These are phyloP conservation scores for Chauna torquata DNA, from an alignment of 2,113 vertebrate genomes.

Conservation along the genomic window DNA sequence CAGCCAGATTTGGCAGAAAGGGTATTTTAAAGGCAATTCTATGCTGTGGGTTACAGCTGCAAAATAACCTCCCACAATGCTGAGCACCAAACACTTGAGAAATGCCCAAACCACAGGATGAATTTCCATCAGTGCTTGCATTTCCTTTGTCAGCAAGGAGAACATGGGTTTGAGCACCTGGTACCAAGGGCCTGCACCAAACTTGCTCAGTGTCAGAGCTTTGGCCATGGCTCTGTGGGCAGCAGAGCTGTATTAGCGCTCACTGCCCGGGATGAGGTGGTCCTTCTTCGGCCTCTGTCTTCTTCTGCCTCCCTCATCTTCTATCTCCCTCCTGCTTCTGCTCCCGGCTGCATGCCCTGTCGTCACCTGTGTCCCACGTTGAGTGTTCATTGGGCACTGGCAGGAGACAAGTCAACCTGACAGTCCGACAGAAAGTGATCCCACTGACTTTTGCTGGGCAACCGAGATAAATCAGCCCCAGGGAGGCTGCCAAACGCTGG, in stretches of 20 bases:
- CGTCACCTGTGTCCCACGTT: background rate
- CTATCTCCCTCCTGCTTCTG: background rate
- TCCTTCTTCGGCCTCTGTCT: background rate
- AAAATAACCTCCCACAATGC: background rate
- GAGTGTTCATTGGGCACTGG: background rate
- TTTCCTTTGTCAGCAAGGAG: background rate
- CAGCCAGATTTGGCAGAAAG: background rate
- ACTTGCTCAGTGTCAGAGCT: background rate
- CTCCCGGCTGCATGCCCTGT: background rate
- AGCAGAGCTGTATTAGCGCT: background rate
- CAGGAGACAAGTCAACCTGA: background rate
- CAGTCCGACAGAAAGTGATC: background rate
- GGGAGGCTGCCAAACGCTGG: background rate
- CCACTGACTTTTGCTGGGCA: background rate
- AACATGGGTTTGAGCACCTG: background rate
- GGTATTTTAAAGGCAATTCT: background rate
- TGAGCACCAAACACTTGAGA: background rate
- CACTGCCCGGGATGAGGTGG: accelerated
- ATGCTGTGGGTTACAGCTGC: background rate
- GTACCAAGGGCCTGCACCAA: background rate
- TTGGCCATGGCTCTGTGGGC: background rate
- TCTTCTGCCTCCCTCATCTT: background rate
- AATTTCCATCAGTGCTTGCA: background rate
- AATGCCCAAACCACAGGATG: background rate
- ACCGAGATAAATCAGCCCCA: background rate